A percentile compares a stretch with the other conserved stretches of the same genome.
Conservation (phyloP, 2,797 vertebrate genomes). For the Esox masquinongy region DNA sequence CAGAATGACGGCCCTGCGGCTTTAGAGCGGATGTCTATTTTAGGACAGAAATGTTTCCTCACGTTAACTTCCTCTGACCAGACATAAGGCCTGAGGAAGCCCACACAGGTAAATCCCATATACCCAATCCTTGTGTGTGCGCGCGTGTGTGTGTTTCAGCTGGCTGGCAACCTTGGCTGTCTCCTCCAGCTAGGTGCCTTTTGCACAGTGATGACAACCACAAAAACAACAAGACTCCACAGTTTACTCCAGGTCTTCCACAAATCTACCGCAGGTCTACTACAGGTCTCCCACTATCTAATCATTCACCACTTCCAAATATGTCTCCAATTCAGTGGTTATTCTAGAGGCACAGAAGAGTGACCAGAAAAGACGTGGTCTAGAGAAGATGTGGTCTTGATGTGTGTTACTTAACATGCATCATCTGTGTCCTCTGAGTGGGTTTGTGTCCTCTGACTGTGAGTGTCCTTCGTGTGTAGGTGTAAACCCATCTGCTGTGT, state of each 20-base stretch:
- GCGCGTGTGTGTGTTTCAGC: neutral
- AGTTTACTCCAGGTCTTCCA: neutral
- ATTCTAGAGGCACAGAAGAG: too few species aligned
- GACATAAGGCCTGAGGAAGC: slow-evolving; percentile 33
- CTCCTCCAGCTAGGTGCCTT: neutral
- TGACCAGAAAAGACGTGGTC: too few species aligned
- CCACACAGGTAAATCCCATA: slow-evolving; percentile 34
- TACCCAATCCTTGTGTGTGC: too few species aligned
- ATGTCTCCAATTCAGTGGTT: too few species aligned
- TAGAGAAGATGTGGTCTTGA: too few species aligned
- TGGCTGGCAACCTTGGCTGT: neutral
- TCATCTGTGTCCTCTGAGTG: neutral
- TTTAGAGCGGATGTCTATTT: slow-evolving; percentile 38
- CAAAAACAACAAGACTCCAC: neutral
- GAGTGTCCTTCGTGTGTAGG: slow-evolving; percentile 8
- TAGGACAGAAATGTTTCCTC: slow-evolving; percentile 43
- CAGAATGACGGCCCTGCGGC: neutral
- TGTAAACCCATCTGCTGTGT: slow-evolving; percentile 3
- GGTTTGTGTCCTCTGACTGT: neutral
- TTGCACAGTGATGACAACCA: too few species aligned
- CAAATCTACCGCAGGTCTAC: too few species aligned
- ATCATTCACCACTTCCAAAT: too few species aligned
- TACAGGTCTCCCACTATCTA: too few species aligned
- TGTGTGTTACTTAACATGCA: neutral
- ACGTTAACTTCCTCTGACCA: slow-evolving; percentile 39